phyloP scores from a whole-genome alignment of 2,888 invertebrate genomes.

The Piscicola geometra region DNA sequence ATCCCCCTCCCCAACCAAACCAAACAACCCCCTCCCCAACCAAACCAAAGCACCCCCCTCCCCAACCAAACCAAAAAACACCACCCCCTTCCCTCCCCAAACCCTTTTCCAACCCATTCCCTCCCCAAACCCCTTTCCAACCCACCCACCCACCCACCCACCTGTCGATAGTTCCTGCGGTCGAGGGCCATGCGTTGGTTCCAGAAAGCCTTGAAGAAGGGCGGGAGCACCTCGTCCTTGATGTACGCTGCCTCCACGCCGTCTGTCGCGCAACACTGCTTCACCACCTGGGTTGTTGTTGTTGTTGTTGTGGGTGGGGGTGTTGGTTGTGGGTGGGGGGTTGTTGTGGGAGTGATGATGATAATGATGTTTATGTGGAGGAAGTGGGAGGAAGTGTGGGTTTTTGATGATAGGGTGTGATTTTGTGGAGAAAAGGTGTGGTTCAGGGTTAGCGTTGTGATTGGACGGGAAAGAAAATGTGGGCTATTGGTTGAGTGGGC shows the following conservation, averaged over 20 bases:
- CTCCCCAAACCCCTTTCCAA: background rate
- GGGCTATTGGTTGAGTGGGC: too few species aligned
- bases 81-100: background rate
- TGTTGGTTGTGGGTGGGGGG: background rate
- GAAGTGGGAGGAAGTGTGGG: too few species aligned
- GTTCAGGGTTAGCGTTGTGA: too few species aligned
- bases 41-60: too few species aligned
- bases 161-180: conserved; percentile 89
- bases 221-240: conserved; percentile 95
- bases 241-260: conserved; percentile 99
- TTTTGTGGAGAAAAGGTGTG: too few species aligned
- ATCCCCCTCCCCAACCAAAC: too few species aligned
- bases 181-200: conserved; percentile 99
- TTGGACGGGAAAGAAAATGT: too few species aligned
- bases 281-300: conserved; percentile 70
- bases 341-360: too few species aligned
- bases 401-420: too few species aligned
- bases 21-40: too few species aligned
- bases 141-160: conserved; percentile 43
- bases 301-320: background rate
- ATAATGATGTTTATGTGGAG: too few species aligned
- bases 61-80: background rate
- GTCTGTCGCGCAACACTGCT: conserved; percentile 99
- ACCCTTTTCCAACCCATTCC: background rate
- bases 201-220: conserved; percentile 99